Percentiles rank a stretch among this genome's conserved stretches.
phyloP scores from a whole-genome alignment of 2,797 vertebrate genomes.

The Myioborus melanocephalus region DNA sequence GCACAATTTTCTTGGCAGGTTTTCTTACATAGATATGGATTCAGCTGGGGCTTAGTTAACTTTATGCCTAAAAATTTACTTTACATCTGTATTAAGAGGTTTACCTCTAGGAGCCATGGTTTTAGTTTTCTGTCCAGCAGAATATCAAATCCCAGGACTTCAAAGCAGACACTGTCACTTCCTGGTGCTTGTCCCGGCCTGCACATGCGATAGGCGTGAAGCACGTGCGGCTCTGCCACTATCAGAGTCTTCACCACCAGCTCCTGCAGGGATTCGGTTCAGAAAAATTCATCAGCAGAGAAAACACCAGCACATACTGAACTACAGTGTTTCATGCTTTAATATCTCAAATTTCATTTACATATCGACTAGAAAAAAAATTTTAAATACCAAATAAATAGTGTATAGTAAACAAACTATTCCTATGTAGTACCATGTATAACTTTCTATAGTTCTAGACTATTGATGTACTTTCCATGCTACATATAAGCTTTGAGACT shows the following conservation, averaged over 20 bases:
- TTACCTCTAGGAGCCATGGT: conserved; percentile 97
- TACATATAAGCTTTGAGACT: not conserved
- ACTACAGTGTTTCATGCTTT: not conserved
- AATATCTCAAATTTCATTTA: not conserved
- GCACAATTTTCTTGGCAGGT: not conserved
- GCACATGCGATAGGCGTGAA: conserved; percentile 97
- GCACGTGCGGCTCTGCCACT: conserved; percentile 94
- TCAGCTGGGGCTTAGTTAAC: not conserved
- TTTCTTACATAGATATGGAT: not conserved
- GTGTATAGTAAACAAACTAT: not conserved
- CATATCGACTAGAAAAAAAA: not conserved
- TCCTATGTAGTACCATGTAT: not conserved
- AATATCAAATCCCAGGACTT: conserved; percentile 96
- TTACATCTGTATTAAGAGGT: not conserved
- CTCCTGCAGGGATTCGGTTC: conserved; percentile 76
- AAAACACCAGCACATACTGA: not conserved
- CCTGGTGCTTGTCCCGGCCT: conserved; percentile 94
- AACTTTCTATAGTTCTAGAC: not conserved
- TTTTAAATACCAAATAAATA: not conserved
- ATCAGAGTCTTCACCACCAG: conserved; percentile 97
- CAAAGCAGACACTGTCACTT: conserved; percentile 97
- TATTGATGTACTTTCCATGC: not conserved
- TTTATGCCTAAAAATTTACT: not conserved
- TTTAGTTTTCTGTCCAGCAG: conserved; percentile 97
- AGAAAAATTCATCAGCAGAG: conserved; percentile 7